phyloP scores from a whole-genome alignment of 2,888 invertebrate species.

The Geotrupes spiniger region DNA sequence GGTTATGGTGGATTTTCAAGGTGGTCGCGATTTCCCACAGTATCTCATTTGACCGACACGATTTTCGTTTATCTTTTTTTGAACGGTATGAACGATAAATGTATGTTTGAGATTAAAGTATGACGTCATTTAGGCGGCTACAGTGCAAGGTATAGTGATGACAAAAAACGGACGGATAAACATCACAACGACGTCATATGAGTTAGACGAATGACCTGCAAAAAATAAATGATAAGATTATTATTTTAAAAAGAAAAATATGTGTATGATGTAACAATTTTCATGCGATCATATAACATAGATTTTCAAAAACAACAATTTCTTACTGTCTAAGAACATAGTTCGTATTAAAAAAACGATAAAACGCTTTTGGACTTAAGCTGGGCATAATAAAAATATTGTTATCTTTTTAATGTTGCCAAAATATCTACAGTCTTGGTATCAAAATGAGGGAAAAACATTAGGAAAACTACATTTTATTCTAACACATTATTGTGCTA shows the following conservation, averaged over 20 bases:
- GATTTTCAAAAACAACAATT: neutral
- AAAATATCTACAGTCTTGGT: too few relatives aligned
- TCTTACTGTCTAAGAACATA: too few relatives aligned
- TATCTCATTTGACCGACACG: slow-evolving; percentile 3
- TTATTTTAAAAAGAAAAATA: neutral
- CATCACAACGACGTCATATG: neutral
- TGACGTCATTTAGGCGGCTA: slow-evolving; percentile 4
- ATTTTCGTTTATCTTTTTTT: neutral
- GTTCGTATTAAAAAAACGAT: too few relatives aligned
- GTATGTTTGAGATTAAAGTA: too few relatives aligned
- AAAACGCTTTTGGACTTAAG: too few relatives aligned
- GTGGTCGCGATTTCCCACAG: slow-evolving; percentile 34
- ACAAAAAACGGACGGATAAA: slow-evolving; percentile 14
- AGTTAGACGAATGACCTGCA: neutral
- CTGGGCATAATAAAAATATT: too few relatives aligned
- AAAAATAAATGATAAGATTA: neutral
- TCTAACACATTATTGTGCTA: too few relatives aligned
- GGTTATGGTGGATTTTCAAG: slow-evolving; percentile 31
- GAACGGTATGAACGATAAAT: slow-evolving; percentile 1
- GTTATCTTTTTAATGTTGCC: too few relatives aligned
- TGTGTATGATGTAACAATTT: too few relatives aligned
- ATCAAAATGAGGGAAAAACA: too few relatives aligned
- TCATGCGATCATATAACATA: neutral
- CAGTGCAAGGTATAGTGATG: slow-evolving; percentile 43
- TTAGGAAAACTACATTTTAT: too few relatives aligned